Percentiles rank a stretch among this genome's conserved stretches.
These are phyloP conservation scores for Eupithecia subfuscata DNA, from an alignment of 2,888 invertebrate genomes.

Conservation along the genomic window DNA sequence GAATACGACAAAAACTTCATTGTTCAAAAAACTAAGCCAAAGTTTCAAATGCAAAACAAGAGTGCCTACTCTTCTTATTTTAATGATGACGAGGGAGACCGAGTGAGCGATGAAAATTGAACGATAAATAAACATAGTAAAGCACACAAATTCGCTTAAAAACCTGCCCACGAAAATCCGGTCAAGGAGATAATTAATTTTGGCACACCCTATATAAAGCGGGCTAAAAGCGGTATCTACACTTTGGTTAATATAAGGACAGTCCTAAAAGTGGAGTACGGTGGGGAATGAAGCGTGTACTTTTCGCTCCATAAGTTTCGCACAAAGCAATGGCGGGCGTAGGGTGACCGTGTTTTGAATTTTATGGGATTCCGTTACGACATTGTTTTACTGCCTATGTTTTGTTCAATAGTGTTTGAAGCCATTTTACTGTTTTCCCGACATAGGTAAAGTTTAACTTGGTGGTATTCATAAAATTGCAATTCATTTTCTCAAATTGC, in stretches of 20 bases:
- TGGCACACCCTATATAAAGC: constrained; percentile 29
- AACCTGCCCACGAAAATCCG: constrained; percentile 10
- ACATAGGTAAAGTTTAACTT: neutral
- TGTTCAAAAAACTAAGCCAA: neutral
- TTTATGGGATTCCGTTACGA: constrained; percentile 28
- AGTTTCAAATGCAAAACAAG: neutral
- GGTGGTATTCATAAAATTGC: neutral
- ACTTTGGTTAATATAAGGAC: constrained; percentile 32
- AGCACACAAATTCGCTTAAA: constrained; percentile 12
- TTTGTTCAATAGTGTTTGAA: constrained; percentile 4
- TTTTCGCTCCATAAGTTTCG: constrained; percentile 45
- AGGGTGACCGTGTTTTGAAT: constrained; percentile 36
- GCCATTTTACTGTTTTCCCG: constrained; percentile 22
- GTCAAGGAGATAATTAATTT: constrained; percentile 36
- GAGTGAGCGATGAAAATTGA: neutral
- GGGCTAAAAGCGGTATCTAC: constrained; percentile 35
- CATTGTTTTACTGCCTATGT: constrained; percentile 13
- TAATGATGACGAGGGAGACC: neutral
- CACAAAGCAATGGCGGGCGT: constrained; percentile 42
- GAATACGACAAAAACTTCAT: neutral
- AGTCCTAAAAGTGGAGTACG: constrained; percentile 34
- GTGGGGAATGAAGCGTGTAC: constrained; percentile 43
- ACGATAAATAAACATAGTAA: constrained; percentile 8
- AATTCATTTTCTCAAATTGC: neutral
- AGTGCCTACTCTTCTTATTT: neutral